phyloP scores from a whole-genome alignment of 2,797 vertebrate genomes.

The Myripristis murdjan region DNA sequence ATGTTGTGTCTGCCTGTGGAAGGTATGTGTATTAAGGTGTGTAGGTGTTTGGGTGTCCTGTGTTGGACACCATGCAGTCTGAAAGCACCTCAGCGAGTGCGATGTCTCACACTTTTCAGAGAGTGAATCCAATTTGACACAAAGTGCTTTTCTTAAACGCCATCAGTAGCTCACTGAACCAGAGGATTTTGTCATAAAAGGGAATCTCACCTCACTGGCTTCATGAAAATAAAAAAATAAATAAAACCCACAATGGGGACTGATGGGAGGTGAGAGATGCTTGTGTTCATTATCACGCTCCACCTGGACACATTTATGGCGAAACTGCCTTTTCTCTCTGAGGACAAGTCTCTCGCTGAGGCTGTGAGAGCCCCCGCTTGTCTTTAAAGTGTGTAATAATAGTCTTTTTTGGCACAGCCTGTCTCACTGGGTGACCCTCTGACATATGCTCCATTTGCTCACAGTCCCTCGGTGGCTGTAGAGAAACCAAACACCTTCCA shows the following conservation, averaged over 20 bases:
- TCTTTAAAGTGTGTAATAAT: constrained; percentile 67
- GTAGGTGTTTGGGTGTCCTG: background rate
- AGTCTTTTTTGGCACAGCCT: constrained; percentile 44
- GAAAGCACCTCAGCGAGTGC: background rate
- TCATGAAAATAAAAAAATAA: constrained; percentile 17
- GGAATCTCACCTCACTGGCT: constrained; percentile 32
- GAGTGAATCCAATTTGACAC: constrained; percentile 22
- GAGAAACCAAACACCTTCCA: constrained; percentile 43
- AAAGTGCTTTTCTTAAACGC: constrained; percentile 46
- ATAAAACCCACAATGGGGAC: constrained; percentile 15
- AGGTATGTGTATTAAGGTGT: background rate
- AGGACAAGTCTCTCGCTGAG: constrained; percentile 30
- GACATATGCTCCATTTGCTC: constrained; percentile 66
- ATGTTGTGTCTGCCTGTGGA: background rate
- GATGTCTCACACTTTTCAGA: constrained; percentile 23
- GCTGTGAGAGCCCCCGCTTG: constrained; percentile 31
- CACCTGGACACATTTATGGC: constrained; percentile 54
- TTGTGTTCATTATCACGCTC: constrained; percentile 68
- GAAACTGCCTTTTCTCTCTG: constrained; percentile 41
- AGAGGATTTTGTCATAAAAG: constrained; percentile 65
- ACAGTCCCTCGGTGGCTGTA: constrained; percentile 32
- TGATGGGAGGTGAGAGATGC: constrained; percentile 41
- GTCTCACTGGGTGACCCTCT: constrained; percentile 57
- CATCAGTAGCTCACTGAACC: constrained; percentile 44
- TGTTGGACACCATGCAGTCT: constrained; percentile 4